These are phyloP conservation scores for Phyllostomus hastatus DNA, from an alignment of 2,113 vertebrate species.

Conservation along the genomic window DNA sequence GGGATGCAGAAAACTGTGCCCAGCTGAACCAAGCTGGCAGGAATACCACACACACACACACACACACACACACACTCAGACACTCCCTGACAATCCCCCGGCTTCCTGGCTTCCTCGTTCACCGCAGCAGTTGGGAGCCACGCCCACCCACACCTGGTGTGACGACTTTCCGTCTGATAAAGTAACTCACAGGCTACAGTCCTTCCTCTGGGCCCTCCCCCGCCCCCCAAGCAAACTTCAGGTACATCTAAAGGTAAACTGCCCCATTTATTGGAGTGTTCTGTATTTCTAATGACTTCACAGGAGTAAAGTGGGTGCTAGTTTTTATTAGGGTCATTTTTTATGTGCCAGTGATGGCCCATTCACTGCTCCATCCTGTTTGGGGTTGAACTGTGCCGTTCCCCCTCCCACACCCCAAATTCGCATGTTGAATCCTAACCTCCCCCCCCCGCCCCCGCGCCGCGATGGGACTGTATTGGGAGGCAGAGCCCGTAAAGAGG, in stretches of 20 bases:
- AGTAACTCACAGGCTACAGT: too few species aligned
- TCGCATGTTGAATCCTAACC: background rate
- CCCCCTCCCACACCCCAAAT: background rate
- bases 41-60: background rate
- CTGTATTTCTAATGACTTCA: background rate
- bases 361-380: background rate
- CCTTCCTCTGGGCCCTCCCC: background rate
- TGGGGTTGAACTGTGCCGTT: background rate
- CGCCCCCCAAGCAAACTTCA: background rate
- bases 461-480: background rate
- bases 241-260: background rate
- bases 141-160: too few species aligned
- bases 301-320: background rate
- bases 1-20: background rate
- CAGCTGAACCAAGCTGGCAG: background rate
- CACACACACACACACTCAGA: too few species aligned
- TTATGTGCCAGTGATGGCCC: background rate
- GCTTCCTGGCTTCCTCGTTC: background rate
- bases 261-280: background rate
- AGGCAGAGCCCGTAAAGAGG: background rate
- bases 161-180: background rate
- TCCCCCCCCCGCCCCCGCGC: too few species aligned
- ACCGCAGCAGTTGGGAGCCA: background rate
- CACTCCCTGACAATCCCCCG: background rate
- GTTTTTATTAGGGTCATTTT: background rate